Conservation (phyloP, 2,888 invertebrate species). For the Drosophila borborema region DNA sequence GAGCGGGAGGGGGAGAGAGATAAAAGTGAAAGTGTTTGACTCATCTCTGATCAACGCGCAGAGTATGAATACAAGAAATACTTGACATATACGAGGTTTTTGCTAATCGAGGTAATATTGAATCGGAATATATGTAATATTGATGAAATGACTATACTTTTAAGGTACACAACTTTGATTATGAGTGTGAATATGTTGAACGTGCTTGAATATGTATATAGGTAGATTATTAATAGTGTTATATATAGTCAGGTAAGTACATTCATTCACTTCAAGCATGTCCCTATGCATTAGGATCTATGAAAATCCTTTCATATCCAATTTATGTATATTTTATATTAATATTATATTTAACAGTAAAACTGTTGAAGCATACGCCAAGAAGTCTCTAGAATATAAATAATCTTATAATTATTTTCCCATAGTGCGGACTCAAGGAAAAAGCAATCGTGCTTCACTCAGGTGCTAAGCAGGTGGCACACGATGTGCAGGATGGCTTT, state of each 20-base stretch:
- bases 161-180: too few species aligned
- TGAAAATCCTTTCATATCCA: neutral
- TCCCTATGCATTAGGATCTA: neutral
- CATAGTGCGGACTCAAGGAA: neutral
- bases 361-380: neutral
- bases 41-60: neutral
- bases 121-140: too few species aligned
- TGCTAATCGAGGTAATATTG: too few species aligned
- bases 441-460: neutral
- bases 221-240: neutral
- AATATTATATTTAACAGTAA: neutral
- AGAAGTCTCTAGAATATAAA: too few species aligned
- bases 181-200: too few species aligned
- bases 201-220: neutral
- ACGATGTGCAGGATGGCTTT: neutral
- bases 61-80: too few species aligned
- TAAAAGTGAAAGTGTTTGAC: neutral
- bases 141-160: too few species aligned
- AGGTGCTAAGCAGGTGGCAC: slow-evolving; percentile 1
- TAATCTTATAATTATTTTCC: slow-evolving; percentile 1
- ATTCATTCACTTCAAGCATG: neutral
- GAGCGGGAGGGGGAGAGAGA: neutral
- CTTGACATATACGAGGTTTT: too few species aligned
- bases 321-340: too few species aligned
- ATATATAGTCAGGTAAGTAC: neutral